Base-by-base conservation (phyloP, 2,888 invertebrate species). In the Sinodicranocentrus sp. region DNA sequence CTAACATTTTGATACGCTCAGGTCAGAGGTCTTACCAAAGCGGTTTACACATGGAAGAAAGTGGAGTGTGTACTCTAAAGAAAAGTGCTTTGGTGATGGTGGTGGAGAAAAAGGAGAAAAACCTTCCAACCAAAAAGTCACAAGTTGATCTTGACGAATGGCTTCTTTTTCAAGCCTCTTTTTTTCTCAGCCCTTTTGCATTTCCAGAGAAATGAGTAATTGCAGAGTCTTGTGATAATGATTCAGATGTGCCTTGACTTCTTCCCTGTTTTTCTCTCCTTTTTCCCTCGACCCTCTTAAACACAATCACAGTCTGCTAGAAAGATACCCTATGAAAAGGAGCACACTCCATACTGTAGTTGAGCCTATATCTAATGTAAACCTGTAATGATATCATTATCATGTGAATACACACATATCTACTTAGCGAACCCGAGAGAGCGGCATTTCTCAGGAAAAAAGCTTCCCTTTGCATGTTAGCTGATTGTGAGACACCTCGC, bases 91-190 rank as follows among this genome's bases (percentile, higher is more conserved):
- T 33, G 21, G 25, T 21, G 6, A 57, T 1, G 57, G 48, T 2
- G 17, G 15, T 5, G 5, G 39, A 63, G 54, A 21, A 73, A 44
- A 52, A 44, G 19, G 54, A 65, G 54, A 75, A 75, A 65, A 67
- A 70, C 33, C 52, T 75, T 52, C 65, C 54, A 75, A 75, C 75
- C 75, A 75, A 75, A 78, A 79, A 65, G 77, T 65, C 67, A 63
- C 15, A 80, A 82, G 79, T 86, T 87, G 88, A 88, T 86, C 88
- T 87, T 87, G 88, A 88, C 88, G 88, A 88, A 88, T 88, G 86
- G 86, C 84, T 85, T 85, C 84, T 87, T 86, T 87, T 87, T 82
- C 82, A 26, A 43, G 77, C 61, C 48, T 79, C 80, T 85, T 86
- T 86, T 87, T 86, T 85, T 70, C 78, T 61, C 68, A 52, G 54